phyloP scores from a whole-genome alignment of 2,797 vertebrate genomes.

The Bovichtus variegatus region DNA sequence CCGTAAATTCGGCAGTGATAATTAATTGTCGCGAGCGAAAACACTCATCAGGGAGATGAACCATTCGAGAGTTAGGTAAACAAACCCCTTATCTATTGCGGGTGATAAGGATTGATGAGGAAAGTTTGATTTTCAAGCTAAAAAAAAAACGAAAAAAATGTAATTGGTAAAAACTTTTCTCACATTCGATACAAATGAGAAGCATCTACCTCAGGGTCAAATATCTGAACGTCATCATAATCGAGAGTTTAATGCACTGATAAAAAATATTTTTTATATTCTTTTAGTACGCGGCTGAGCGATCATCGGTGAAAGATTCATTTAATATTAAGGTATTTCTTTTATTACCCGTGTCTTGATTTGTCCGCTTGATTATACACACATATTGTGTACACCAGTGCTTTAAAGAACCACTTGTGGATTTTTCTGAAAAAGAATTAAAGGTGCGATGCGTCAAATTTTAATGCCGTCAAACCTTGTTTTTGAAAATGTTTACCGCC shows the following conservation, averaged over 20 bases:
- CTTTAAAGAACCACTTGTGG: neutral
- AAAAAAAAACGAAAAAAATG: neutral
- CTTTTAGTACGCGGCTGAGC: neutral
- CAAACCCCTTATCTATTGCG: slow-evolving; percentile 72
- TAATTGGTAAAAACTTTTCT: slow-evolving; percentile 45
- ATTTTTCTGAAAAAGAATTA: neutral
- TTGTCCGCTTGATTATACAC: neutral
- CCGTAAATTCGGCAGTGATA: slow-evolving; percentile 67
- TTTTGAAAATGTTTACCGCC: neutral
- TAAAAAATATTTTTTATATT: neutral
- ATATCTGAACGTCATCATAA: slow-evolving; percentile 18
- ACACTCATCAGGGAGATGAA: slow-evolving; percentile 70
- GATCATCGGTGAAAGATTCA: neutral
- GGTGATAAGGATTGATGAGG: slow-evolving; percentile 72
- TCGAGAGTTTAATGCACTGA: slow-evolving; percentile 24
- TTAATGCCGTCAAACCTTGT: neutral
- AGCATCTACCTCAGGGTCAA: slow-evolving; percentile 8
- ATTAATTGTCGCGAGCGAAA: slow-evolving; percentile 73
- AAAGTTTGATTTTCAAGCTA: slow-evolving; percentile 66
- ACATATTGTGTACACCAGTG: neutral
- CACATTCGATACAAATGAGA: neutral
- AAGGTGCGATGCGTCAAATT: neutral
- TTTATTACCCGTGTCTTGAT: neutral
- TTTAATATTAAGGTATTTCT: too few relatives aligned
- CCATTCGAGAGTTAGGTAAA: slow-evolving; percentile 73